Percentiles rank a stretch among this genome's conserved stretches.
Evolutionary conservation across 1,140 invertebrate species (phyloP).

Genomic region (Anthonomus grandis): DNA sequence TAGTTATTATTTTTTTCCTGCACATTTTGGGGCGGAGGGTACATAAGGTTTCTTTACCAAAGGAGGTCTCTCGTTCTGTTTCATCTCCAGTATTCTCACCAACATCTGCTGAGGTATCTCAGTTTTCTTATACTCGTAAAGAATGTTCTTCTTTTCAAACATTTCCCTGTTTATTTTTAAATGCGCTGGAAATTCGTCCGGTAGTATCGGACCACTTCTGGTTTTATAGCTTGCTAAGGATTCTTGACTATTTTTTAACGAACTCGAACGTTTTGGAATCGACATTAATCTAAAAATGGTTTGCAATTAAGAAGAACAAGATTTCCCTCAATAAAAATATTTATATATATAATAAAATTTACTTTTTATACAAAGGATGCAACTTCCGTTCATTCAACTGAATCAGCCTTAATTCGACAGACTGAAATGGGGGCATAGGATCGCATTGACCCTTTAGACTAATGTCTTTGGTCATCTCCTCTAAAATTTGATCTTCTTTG

Average conservation of each 20-base stretch:
- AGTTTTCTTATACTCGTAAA: slow-evolving; percentile 32
- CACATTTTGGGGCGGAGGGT: too few relatives aligned
- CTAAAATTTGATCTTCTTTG: slow-evolving; percentile 29
- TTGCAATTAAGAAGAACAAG: background rate
- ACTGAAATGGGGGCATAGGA: slow-evolving; percentile 35
- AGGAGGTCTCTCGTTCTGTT: slow-evolving; percentile 28
- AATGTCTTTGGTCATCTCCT: slow-evolving; percentile 33
- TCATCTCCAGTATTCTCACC: slow-evolving; percentile 36
- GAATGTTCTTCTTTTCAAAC: slow-evolving; percentile 41
- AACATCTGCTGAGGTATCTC: slow-evolving; percentile 34
- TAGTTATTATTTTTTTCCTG: too few relatives aligned
- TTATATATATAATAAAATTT: background rate
- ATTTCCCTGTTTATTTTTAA: slow-evolving; percentile 33
- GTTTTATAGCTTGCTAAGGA: slow-evolving; percentile 27
- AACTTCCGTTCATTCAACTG: slow-evolving; percentile 38
- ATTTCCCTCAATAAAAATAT: background rate
- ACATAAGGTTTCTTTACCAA: too few relatives aligned
- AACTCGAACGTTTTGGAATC: slow-evolving; percentile 23
- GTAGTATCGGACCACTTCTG: slow-evolving; percentile 28
- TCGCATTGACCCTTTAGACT: slow-evolving; percentile 32
- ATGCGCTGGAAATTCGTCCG: slow-evolving; percentile 31
- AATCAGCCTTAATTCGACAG: slow-evolving; percentile 34
- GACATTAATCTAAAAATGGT: slow-evolving; percentile 9
- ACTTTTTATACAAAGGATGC: slow-evolving; percentile 40
- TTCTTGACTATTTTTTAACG: too few relatives aligned